phyloP scores from a whole-genome alignment of 2,797 vertebrate species.

The Tangara arthus region DNA sequence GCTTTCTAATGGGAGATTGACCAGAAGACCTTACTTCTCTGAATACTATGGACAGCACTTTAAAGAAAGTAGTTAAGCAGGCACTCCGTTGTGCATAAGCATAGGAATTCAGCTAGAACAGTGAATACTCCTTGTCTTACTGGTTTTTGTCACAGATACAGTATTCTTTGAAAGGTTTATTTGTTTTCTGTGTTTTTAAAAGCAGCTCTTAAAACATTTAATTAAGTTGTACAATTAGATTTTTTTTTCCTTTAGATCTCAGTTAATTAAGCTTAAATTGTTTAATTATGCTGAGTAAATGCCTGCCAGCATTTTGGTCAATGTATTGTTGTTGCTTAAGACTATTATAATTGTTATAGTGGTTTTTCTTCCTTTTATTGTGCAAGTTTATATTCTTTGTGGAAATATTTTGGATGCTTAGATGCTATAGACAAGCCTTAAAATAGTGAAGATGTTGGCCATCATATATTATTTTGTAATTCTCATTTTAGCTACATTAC shows the following conservation, averaged over 20 bases:
- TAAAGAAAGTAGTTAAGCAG: constrained; percentile 44
- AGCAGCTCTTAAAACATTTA: constrained; percentile 14
- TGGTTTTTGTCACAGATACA: constrained; percentile 10
- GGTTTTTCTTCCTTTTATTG: not conserved
- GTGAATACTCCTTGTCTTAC: constrained; percentile 35
- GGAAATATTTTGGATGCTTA: not conserved
- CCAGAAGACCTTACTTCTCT: not conserved
- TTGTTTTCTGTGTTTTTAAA: constrained; percentile 28
- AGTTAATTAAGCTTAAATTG: not conserved
- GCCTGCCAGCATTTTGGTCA: not conserved
- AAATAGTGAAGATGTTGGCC: not conserved
- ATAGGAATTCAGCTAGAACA: not conserved
- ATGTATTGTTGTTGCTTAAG: not conserved
- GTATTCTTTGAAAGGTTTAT: constrained; percentile 13
- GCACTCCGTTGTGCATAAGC: not conserved
- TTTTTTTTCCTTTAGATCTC: not conserved
- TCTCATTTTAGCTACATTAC: not conserved
- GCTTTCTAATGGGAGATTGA: not conserved
- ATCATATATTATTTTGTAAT: not conserved
- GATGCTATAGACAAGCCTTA: not conserved
- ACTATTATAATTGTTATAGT: not conserved
- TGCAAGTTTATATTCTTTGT: not conserved
- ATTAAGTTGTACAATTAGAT: not conserved
- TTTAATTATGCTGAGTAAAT: not conserved
- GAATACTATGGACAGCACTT: not conserved